Evolutionary conservation across 2,888 invertebrate species (phyloP).

Genomic region (Abscondita cerata): DNA sequence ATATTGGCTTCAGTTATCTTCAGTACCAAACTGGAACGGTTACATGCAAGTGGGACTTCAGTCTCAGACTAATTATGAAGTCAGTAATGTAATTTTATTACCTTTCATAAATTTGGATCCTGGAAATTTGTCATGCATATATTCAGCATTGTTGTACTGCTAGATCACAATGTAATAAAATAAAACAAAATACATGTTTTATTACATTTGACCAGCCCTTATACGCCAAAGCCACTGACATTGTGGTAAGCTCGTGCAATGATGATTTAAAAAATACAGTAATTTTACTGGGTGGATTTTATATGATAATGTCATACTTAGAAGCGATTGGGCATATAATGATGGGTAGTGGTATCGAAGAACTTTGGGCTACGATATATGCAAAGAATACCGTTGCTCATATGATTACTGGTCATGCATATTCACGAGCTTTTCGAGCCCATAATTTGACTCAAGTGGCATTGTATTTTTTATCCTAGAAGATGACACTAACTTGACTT

Average conservation of each 20-base stretch:
- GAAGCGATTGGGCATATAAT: background rate
- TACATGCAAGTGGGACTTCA: no score
- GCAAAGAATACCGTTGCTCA: background rate
- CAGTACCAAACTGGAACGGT: background rate
- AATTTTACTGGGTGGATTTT: conserved; percentile 6
- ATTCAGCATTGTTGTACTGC: background rate
- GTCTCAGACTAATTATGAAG: background rate
- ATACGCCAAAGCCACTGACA: background rate
- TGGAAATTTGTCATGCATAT: background rate
- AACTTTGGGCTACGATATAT: background rate
- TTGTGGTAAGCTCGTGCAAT: background rate
- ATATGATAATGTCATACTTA: conserved; percentile 6
- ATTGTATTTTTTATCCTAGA: background rate
- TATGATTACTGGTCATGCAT: background rate
- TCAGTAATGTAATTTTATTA: background rate
- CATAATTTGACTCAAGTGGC: background rate
- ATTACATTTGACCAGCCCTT: conserved; percentile 2
- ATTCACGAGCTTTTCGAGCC: no score
- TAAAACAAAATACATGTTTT: background rate
- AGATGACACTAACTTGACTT: background rate
- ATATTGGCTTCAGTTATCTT: background rate
- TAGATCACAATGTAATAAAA: background rate
- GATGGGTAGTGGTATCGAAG: background rate
- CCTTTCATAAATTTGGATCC: background rate
- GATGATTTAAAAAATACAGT: background rate